phyloP scores from a whole-genome alignment of 2,113 vertebrate genomes.

The Apus apus region DNA sequence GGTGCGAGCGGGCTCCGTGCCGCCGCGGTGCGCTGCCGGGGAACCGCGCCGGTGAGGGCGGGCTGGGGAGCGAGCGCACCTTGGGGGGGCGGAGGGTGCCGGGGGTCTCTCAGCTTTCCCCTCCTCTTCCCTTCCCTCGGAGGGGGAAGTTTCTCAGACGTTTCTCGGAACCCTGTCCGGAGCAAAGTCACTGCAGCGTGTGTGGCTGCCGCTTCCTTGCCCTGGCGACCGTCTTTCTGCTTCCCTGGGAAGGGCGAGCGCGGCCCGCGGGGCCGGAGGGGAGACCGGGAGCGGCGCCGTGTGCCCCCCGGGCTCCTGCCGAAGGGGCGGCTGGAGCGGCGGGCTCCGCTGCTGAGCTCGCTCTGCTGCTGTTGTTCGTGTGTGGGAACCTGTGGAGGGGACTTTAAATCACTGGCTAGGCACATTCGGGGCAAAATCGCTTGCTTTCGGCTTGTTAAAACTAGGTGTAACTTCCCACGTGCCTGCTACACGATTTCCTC shows the following conservation, averaged over 20 bases:
- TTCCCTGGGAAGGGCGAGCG: neutral
- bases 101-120: neutral
- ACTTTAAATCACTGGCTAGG: neutral
- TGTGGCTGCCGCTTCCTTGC: neutral
- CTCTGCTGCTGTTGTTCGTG: neutral
- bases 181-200: neutral
- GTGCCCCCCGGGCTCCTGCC: neutral
- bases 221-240: neutral
- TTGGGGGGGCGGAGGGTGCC: neutral
- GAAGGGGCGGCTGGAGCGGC: neutral
- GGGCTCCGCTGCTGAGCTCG: accelerated
- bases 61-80: neutral
- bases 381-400: neutral
- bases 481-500: neutral
- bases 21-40: neutral
- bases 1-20: neutral
- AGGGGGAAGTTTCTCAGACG: neutral
- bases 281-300: neutral
- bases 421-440: neutral
- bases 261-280: accelerated
- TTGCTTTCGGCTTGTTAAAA: neutral
- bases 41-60: neutral
- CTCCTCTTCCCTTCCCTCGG: accelerated
- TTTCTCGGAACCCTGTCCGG: neutral
- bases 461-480: neutral